Base-by-base conservation (phyloP, 2,113 vertebrate species). In the Rhinopomastus cyanomelas region DNA sequence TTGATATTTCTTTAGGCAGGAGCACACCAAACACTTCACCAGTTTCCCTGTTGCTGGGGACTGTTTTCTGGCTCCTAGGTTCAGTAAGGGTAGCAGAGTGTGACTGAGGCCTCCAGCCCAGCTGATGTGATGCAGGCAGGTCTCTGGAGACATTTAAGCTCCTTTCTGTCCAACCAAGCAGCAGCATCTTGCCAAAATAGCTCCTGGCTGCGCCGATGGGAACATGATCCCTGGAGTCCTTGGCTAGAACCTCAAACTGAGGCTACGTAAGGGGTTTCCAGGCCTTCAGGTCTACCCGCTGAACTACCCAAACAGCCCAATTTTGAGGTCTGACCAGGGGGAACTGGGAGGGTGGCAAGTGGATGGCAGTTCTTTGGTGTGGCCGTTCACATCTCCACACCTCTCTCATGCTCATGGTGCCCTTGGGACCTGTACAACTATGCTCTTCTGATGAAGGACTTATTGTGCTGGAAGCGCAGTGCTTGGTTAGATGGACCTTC, bases 381-480 rank as follows among this genome's bases (percentile, higher is more conserved):
- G 53, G 79, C 3, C 2, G 6, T 61, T 78, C 76, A 14, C 44
- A 14, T 62, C 34, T 46, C 62, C 46, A 39, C 21, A 6, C 4
- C 3, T 10, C 25, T 73, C 79, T 90, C 36, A 1, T 6, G 59
- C 30, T 88, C 32, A 18, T 0, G 1, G 42, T 57, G 36, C 74
- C 62, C 67, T 53, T 12, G 59, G 66, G 87, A 87, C 20, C n/a
- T 2, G 65, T 59, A 52, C 29, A 71, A 0, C 34, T 52, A 12
- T 32, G 57, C 60, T 90, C 44, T 92, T 25, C 23, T 44, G 66
- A 61, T 75, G 84, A 92, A 81, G 75, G 55, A 61, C 92, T 78
- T 56, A 53, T 8, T 88, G 86, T 92, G 53, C 81, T 56, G 46
- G 53, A 88, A 90, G 66, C 22, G 37, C 20, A 37, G 65, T 19